phyloP scores from a whole-genome alignment of 2,888 invertebrate species.

The Aphidoletes aphidimyza region DNA sequence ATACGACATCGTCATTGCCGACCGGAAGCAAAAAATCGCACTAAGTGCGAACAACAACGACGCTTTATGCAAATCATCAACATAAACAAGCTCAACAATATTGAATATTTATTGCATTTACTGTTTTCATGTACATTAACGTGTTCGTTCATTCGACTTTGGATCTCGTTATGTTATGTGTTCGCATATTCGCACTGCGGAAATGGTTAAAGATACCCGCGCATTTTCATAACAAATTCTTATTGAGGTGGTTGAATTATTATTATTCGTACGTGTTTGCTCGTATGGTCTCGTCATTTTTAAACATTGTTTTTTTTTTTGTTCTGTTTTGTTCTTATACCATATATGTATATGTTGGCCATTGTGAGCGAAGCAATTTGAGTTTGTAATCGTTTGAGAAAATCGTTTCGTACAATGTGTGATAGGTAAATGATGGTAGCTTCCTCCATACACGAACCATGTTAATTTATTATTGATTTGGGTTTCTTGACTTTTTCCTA shows the following conservation, averaged over 20 bases:
- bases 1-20: background rate
- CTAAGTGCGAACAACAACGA: background rate
- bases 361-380: too few relatives aligned
- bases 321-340: too few relatives aligned
- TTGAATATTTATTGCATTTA: constrained; percentile 50
- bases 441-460: too few relatives aligned
- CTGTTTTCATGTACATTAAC: background rate
- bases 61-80: constrained; percentile 22
- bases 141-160: too few relatives aligned
- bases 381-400: too few relatives aligned
- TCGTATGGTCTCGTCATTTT: background rate
- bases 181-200: background rate
- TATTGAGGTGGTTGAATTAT: constrained; percentile 17
- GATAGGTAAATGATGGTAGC: too few relatives aligned
- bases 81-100: constrained; percentile 4
- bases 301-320: too few relatives aligned
- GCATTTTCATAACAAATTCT: background rate
- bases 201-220: background rate
- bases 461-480: too few relatives aligned
- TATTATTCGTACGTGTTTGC: constrained; percentile 20
- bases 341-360: too few relatives aligned
- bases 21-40: background rate
- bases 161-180: background rate
- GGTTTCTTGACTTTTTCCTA: too few relatives aligned
- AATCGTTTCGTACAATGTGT: too few relatives aligned